A percentile compares a stretch with the other conserved stretches of the same genome.
phyloP scores from a whole-genome alignment of 1,140 invertebrate genomes.

The Globodera rostochiensis region DNA sequence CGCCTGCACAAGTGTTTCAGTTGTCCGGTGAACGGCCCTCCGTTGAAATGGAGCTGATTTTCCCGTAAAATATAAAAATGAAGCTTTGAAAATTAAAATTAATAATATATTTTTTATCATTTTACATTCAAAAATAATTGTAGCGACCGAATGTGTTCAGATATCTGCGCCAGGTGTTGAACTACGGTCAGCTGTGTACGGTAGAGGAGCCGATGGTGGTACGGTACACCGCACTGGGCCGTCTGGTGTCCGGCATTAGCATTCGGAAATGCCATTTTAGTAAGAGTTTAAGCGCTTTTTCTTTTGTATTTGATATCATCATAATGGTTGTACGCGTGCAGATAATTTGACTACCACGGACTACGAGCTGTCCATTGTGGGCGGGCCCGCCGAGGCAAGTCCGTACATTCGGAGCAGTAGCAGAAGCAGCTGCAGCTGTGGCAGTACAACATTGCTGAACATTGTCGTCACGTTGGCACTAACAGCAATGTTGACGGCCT shows the following conservation, averaged over 20 bases:
- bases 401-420: constrained; percentile 30
- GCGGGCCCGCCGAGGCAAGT: constrained; percentile 26
- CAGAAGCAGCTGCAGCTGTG: not conserved
- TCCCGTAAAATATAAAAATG: constrained; percentile 17
- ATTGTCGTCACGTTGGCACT: too few species aligned
- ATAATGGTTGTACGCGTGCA: constrained; percentile 15
- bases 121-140: too few species aligned
- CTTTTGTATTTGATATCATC: constrained; percentile 11
- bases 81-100: too few species aligned
- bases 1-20: constrained; percentile 51
- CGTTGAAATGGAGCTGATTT: constrained; percentile 51
- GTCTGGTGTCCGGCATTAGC: constrained; percentile 41
- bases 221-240: constrained; percentile 52
- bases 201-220: constrained; percentile 48
- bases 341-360: constrained; percentile 37
- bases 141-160: not conserved
- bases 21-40: constrained; percentile 26
- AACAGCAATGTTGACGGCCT: too few species aligned
- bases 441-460: too few species aligned
- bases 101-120: too few species aligned
- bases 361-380: constrained; percentile 36
- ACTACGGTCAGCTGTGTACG: constrained; percentile 50
- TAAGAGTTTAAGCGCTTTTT: constrained; percentile 2
- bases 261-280: constrained; percentile 53
- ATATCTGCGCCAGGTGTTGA: constrained; percentile 45